Conservation (phyloP, 2,113 vertebrate species). For the Alces alces region DNA sequence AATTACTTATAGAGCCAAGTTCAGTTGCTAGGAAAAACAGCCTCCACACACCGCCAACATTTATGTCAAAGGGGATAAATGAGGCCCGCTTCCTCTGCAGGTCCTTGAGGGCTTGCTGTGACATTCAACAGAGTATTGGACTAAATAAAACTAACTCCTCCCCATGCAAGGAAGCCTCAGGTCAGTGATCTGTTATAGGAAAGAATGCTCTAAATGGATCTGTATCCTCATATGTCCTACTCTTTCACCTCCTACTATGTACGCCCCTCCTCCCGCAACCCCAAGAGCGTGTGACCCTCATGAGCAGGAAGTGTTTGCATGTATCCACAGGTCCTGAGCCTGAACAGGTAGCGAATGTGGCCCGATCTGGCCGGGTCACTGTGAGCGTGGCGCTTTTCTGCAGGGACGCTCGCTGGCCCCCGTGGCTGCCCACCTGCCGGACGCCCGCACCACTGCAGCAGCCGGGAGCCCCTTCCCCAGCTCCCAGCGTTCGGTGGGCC, state of each 20-base stretch:
- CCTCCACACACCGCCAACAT: background rate
- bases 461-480: fast-evolving
- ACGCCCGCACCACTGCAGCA: background rate
- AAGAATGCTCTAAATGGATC: background rate
- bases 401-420: fast-evolving
- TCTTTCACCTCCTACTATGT: background rate
- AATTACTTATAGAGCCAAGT: background rate
- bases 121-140: background rate
- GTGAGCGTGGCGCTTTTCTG: fast-evolving
- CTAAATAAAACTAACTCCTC: background rate
- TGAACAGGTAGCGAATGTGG: background rate
- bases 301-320: background rate
- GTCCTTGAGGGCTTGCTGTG: background rate
- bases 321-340: background rate
- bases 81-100: background rate
- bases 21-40: background rate
- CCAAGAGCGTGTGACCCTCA: background rate
- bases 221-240: background rate
- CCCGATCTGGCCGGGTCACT: fast-evolving
- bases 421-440: too few relatives aligned
- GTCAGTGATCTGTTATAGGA: background rate
- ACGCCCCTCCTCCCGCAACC: background rate
- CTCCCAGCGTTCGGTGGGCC: background rate
- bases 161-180: background rate
- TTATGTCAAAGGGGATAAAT: background rate